Evolutionary conservation across 2,113 vertebrate genomes (phyloP), one percentile per base, ranked within the genome.

Genomic region (Callipepla squamata): DNA sequence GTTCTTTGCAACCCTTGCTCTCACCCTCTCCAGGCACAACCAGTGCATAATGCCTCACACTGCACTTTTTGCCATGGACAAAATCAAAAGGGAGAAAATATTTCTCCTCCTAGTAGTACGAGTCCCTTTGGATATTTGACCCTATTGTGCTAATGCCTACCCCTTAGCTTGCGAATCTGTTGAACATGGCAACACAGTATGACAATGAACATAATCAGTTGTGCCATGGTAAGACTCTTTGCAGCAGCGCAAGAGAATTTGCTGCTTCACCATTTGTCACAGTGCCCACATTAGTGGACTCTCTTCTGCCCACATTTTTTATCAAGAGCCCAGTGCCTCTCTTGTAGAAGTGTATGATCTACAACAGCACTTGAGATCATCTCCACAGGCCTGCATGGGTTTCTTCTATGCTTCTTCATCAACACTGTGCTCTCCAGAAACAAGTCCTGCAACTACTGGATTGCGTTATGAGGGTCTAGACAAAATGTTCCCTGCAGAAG

Each of bases 81-180:
- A 25, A 88, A 55, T 75, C 50, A 83, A 21, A 75, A 81, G 66
- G 61, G 68, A 87, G 59, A 44, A 91, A 93, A 51, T 92, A 77
- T 67, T 90, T 85, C 72, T 32, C 13, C 47, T 96, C 78, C 65
- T 45, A 45, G 42, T 75, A 70, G 40, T 40, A 30, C 76, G 10
- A 89, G 25, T 11, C 75, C 55, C 76, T 96, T 89, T 85, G 45
- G 85, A 74, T 40, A 78, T 44, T 26, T 80, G 72, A 67, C 61
- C 76, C 83, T 80, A 81, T 45, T 69, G 15, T 85, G 18, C 77
- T 83, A 93, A 92, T 68, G 44, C 65, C 26, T 83, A 61, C 65
- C 89, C 85, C 92, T 91, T 92, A 85, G n/a, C 65, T 65, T 92
- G 82, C 51, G 75, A 65, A 77, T 51, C 57, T 83, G 84, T 63